Evolutionary conservation across 2,797 vertebrate species (phyloP).

Genomic region (Synaphobranchus kaupii): DNA sequence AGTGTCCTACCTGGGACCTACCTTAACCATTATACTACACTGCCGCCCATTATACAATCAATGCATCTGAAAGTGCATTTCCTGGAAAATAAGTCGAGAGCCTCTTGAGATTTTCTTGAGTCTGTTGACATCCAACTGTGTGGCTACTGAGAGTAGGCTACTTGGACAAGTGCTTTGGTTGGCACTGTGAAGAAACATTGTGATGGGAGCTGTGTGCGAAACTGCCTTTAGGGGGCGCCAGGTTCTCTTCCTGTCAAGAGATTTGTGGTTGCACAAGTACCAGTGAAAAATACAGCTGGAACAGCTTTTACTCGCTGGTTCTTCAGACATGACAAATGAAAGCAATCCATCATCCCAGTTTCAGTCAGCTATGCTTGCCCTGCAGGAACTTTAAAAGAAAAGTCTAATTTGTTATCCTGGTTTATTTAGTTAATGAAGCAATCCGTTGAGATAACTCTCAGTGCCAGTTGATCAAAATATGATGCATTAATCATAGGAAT

Average conservation of each 20-base stretch:
- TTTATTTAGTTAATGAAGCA: not conserved
- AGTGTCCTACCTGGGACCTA: too few relatives aligned
- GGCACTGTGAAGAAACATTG: not conserved
- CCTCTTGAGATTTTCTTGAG: not conserved
- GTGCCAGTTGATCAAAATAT: not conserved
- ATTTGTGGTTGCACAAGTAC: not conserved
- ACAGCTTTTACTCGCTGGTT: not conserved
- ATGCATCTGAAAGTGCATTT: not conserved
- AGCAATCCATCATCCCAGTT: not conserved
- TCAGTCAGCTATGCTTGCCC: not conserved
- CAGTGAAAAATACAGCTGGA: not conserved
- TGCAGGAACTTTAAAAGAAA: not conserved
- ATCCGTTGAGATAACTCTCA: not conserved
- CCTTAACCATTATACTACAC: too few relatives aligned
- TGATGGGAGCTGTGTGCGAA: not conserved
- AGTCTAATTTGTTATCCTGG: not conserved
- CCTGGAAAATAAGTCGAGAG: not conserved
- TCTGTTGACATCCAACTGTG: not conserved
- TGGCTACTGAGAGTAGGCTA: not conserved
- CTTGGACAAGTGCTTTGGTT: not conserved
- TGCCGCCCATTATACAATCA: too few relatives aligned
- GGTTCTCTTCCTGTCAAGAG: not conserved
- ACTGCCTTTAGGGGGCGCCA: not conserved
- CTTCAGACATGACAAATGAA: not conserved
- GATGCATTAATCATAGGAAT: not conserved